phyloP scores from a whole-genome alignment of 2,797 vertebrate species.

The Myiotriccus ornatus region DNA sequence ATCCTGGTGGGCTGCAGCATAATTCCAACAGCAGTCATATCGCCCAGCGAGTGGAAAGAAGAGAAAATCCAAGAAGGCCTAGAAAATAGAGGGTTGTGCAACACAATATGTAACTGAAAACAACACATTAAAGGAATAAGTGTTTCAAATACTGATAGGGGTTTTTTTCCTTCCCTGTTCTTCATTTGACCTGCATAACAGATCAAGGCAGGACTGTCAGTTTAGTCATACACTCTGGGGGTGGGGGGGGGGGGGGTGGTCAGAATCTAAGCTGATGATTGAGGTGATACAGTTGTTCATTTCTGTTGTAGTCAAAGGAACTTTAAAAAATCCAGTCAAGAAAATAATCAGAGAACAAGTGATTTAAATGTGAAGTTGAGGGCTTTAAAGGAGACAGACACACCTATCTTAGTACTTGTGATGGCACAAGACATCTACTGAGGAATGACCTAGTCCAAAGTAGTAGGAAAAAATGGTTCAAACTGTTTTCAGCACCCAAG shows the following conservation, averaged over 20 bases:
- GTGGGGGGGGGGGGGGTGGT: accelerated
- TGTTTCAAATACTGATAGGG: neutral
- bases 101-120: neutral
- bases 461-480: neutral
- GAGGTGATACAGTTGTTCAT: neutral
- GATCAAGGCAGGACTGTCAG: neutral
- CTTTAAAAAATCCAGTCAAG: neutral
- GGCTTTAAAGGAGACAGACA: neutral
- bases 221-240: neutral
- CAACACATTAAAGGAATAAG: neutral
- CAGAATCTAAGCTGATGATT: neutral
- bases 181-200: neutral
- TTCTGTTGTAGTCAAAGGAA: neutral
- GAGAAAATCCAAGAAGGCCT: neutral
- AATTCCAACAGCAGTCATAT: neutral
- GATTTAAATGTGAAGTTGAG: neutral
- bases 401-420: neutral
- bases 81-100: neutral
- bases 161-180: neutral
- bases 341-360: neutral
- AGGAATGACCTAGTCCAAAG: neutral
- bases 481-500: neutral
- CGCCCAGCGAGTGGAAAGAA: neutral
- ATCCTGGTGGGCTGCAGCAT: conserved; percentile 40
- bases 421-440: neutral